A percentile compares a stretch with the other conserved stretches of the same genome.
These are phyloP conservation scores for Macrotrachela quadricornifera DNA, from an alignment of 1,140 invertebrate genomes.

Conservation along the genomic window DNA sequence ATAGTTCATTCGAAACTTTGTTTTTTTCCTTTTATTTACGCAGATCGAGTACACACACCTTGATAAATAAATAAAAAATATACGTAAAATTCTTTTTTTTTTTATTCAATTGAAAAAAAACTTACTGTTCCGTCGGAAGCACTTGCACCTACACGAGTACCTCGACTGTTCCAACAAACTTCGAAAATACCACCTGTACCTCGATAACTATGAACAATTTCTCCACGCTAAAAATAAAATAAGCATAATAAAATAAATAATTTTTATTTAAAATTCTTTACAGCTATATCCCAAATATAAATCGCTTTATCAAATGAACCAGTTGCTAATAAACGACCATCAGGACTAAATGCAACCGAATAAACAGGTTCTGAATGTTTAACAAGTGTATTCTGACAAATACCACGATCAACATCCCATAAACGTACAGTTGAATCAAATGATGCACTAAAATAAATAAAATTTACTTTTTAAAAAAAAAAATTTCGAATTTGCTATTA, in stretches of 20 bases:
- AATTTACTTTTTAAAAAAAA: too few species aligned
- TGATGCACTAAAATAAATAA: conserved; percentile 46
- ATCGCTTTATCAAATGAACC: conserved; percentile 98
- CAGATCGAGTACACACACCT: conserved; percentile 8
- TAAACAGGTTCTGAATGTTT: conserved; percentile 92
- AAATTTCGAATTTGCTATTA: too few species aligned
- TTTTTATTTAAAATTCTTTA: conserved; percentile 23
- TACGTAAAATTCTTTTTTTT: background rate
- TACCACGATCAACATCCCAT: conserved; percentile 90
- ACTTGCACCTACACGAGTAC: conserved; percentile 93
- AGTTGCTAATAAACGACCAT: conserved; percentile 85
- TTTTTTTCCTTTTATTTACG: background rate
- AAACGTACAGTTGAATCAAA: conserved; percentile 88
- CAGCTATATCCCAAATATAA: conserved; percentile 93
- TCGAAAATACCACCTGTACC: conserved; percentile 96
- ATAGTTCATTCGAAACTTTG: too few species aligned
- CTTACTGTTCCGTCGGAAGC: conserved; percentile 79
- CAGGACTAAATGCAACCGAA: conserved; percentile 48
- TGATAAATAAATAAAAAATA: background rate
- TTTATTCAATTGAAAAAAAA: background rate
- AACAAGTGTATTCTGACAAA: conserved; percentile 78
- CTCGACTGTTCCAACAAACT: conserved; percentile 93
- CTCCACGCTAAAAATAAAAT: conserved; percentile 35
- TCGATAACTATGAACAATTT: conserved; percentile 88
- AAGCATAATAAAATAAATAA: background rate